Base-by-base conservation (phyloP, 2,113 vertebrate genomes). In the Lates calcarifer region DNA sequence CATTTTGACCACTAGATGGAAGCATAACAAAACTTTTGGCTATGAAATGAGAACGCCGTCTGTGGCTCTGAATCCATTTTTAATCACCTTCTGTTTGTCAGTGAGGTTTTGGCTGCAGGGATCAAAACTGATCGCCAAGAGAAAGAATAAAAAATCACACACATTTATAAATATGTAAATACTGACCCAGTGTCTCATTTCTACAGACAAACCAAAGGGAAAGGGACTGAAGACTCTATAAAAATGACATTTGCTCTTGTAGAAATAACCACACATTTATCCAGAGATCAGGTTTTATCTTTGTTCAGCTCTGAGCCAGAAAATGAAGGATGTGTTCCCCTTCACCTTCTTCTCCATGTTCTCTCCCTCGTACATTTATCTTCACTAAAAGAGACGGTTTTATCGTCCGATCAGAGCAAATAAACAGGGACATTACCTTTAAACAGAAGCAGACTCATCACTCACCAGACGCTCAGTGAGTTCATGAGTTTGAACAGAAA, bases 1-100 rank as follows among this genome's bases (percentile, higher is more conserved):
- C 17, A 37, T 13, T 12, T 7, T n/a, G 5, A 4, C 81, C 91
- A 87, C 43, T 20, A 91, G 89, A 58, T 74, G 89, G 87, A 67
- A 58, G 31, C 77, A 65, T 3, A 22, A 17, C 12, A 56, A 5
- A 74, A n/a, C 14, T 10, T 31, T 24, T 55, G 15, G 45, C 24
- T 18, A 0, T 24, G 6, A 70, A 41, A 49, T 0, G 26, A 57
- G 58, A 45, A 3, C 74, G 3, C 33, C 0, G 5, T 70, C 20
- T 65, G 37, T 24, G 18, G 13, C 7, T 14, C 10, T 73, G 28
- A 37, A 86, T 81, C 70, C 62, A 84, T 58, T 74, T 87, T 83
- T 80, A 73, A 84, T 82, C 67, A 65, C 28, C 1, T 55, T n/a
- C 68, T 71, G 69, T 67, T 64, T 58, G 37, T 51, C 45, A 64